These are phyloP conservation scores for Coelopa pilipes DNA, from an alignment of 2,888 invertebrate genomes.

Conservation along the genomic window DNA sequence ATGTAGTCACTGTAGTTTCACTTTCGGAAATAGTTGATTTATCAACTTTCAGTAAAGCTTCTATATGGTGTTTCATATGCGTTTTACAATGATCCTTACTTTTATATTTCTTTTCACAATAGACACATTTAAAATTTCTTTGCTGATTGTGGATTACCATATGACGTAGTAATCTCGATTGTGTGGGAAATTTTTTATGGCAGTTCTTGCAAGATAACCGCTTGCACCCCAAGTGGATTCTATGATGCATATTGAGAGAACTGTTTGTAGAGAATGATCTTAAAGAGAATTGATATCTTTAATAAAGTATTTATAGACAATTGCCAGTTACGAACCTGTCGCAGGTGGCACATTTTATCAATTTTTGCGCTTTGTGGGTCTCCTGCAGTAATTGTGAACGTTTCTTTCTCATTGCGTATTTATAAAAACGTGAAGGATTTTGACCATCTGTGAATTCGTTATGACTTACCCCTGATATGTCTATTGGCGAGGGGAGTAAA, in stretches of 20 bases:
- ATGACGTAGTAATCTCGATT: constrained; percentile 45
- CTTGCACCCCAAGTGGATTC: constrained; percentile 46
- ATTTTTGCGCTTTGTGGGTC: constrained; percentile 43
- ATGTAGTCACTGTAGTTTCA: neutral
- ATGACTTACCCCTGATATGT: neutral
- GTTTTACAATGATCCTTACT: constrained; percentile 46
- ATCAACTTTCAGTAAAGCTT: constrained; percentile 34
- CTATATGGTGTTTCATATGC: constrained; percentile 51
- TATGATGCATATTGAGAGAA: constrained; percentile 44
- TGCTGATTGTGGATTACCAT: constrained; percentile 41
- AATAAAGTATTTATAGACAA: neutral
- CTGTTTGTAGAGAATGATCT: constrained; percentile 42
- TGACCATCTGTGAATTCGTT: neutral
- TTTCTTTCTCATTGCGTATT: constrained; percentile 43
- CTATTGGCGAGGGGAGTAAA: constrained; percentile 44
- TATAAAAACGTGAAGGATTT: constrained; percentile 19
- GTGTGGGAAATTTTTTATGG: constrained; percentile 43
- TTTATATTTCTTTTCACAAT: constrained; percentile 50
- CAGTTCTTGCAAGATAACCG: constrained; percentile 43
- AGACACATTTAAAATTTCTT: constrained; percentile 48
- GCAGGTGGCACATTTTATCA: constrained; percentile 50
- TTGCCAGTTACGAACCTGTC: constrained; percentile 41
- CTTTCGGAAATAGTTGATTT: constrained; percentile 31
- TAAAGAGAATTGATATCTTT: constrained; percentile 12
- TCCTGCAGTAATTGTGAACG: constrained; percentile 42